Evolutionary conservation across 2,888 invertebrate species (phyloP).

Genomic region (Malacosoma neustria): DNA sequence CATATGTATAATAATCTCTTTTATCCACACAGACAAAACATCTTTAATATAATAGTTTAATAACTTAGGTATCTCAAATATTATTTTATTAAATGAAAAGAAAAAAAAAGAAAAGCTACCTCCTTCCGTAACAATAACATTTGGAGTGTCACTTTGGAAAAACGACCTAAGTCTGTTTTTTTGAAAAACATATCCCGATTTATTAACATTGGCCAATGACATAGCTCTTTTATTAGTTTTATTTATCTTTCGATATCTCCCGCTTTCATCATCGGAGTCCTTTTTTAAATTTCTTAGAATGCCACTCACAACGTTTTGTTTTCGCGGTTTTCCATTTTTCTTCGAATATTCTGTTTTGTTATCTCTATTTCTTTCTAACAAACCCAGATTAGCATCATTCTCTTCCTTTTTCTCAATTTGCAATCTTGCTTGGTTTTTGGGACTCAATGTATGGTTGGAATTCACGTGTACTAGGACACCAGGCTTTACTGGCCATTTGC

Average conservation of each 20-base stretch:
- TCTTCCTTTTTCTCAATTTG: conserved; percentile 29
- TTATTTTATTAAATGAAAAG: conserved; percentile 25
- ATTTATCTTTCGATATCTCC: conserved; percentile 64
- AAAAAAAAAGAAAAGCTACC: conserved; percentile 86
- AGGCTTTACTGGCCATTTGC: conserved; percentile 90
- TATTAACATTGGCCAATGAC: conserved; percentile 51
- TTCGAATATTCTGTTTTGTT: conserved; percentile 49
- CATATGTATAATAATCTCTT: too few relatives aligned
- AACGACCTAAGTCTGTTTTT: conserved; percentile 55
- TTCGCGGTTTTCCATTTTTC: conserved; percentile 49
- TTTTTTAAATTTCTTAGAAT: conserved; percentile 43
- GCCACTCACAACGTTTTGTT: conserved; percentile 47
- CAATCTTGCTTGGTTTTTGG: conserved; percentile 63
- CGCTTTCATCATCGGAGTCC: conserved; percentile 61
- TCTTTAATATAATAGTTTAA: too few relatives aligned
- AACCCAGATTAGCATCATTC: conserved; percentile 44
- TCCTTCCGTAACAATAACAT: conserved; percentile 70
- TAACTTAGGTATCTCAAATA: too few relatives aligned
- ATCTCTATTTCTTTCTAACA: conserved; percentile 50
- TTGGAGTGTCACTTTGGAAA: conserved; percentile 62
- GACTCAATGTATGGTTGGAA: conserved; percentile 83
- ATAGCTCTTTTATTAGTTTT: conserved; percentile 63
- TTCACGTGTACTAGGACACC: conserved; percentile 92
- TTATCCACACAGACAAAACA: too few relatives aligned
- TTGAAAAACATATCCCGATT: conserved; percentile 44